phyloP scores from a whole-genome alignment of 2,888 invertebrate species.

The Epistrophe grossulariae region DNA sequence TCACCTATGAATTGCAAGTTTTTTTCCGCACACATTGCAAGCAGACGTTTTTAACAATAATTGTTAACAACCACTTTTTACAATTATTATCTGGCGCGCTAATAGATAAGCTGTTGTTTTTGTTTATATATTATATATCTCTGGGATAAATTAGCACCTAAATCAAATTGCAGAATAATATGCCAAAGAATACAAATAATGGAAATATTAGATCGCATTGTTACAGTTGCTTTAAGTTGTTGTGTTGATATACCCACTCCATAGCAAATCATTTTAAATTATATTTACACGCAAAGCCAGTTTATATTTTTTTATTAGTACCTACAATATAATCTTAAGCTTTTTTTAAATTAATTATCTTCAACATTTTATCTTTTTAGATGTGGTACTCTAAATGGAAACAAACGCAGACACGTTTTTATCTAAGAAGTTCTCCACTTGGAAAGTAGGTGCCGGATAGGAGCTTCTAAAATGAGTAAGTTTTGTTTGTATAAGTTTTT shows the following conservation, averaged over 20 bases:
- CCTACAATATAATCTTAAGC: background rate
- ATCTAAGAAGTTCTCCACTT: constrained; percentile 44
- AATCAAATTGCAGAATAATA: background rate
- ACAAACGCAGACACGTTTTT: constrained; percentile 28
- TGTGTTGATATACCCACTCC: constrained; percentile 9
- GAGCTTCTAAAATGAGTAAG: constrained; percentile 65
- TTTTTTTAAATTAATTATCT: background rate
- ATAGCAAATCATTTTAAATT: too few species aligned
- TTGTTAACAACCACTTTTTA: background rate
- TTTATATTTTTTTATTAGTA: background rate
- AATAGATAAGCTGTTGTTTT: constrained; percentile 6
- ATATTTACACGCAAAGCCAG: background rate
- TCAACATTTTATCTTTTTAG: constrained; percentile 45
- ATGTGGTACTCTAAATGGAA: constrained; percentile 58
- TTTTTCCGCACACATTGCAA: background rate
- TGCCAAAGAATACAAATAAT: background rate
- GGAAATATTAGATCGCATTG: background rate
- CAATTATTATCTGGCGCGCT: background rate
- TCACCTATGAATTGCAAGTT: background rate
- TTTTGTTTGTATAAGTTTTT: background rate
- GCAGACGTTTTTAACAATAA: background rate
- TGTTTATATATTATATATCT: background rate
- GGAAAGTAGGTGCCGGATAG: constrained; percentile 50
- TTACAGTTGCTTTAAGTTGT: background rate
- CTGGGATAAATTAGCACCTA: constrained; percentile 16